These are phyloP conservation scores for Engraulis encrasicolus DNA, from an alignment of 2,113 vertebrate genomes.

Conservation along the genomic window DNA sequence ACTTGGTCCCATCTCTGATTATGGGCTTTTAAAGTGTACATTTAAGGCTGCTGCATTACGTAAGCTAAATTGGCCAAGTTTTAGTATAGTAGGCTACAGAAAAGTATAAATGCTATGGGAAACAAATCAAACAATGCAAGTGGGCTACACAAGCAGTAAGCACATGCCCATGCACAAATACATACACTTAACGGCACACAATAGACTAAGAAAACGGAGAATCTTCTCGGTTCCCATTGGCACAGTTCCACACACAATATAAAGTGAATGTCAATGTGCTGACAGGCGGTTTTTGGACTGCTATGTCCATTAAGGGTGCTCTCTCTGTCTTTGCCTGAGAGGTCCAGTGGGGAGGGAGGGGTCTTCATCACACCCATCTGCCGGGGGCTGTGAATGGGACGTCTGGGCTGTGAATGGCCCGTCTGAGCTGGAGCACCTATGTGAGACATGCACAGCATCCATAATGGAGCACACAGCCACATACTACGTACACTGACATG, in stretches of 20 bases:
- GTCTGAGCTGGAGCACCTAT: not conserved
- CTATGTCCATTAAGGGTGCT: not conserved
- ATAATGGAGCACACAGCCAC: not conserved
- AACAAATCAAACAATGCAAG: too few relatives aligned
- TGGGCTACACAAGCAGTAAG: too few relatives aligned
- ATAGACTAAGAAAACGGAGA: not conserved
- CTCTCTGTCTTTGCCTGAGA: not conserved
- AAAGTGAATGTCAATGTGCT: not conserved
- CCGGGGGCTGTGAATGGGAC: not conserved
- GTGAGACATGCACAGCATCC: slow-evolving; percentile 9
- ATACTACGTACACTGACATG: not conserved
- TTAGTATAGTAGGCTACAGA: too few relatives aligned
- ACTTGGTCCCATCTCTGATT: too few relatives aligned
- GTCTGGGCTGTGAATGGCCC: not conserved
- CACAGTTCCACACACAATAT: not conserved
- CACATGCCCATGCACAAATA: not conserved
- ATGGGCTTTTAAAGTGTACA: too few relatives aligned
- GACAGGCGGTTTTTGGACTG: not conserved
- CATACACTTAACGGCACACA: not conserved
- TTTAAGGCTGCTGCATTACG: too few relatives aligned
- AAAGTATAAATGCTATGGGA: too few relatives aligned
- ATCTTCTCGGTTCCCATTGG: not conserved
- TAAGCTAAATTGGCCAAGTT: too few relatives aligned
- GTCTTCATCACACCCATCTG: not conserved
- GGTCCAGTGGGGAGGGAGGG: not conserved